Conservation (phyloP, 92 coral and sea anemone genomes). For the Metridium senile region DNA sequence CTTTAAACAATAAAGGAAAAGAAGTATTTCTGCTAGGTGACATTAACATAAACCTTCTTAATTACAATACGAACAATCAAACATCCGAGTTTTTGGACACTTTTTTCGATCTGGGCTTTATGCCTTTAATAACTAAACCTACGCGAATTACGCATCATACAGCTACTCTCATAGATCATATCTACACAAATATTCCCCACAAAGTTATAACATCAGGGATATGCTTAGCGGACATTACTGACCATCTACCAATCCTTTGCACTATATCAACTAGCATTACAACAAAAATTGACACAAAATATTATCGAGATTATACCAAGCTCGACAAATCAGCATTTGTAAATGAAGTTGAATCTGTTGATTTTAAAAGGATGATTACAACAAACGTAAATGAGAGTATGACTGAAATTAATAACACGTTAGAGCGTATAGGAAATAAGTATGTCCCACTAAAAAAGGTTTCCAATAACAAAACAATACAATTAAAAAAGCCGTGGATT, state of each 20-base stretch:
- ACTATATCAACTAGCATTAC: constrained; percentile 47
- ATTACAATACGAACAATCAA: constrained; percentile 40
- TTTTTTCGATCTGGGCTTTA: constrained; percentile 38
- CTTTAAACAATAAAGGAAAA: constrained; percentile 30
- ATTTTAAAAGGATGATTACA: constrained; percentile 31
- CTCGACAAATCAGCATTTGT: constrained; percentile 44
- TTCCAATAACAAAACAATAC: constrained; percentile 30
- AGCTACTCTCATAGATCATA: constrained; percentile 54
- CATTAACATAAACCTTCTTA: constrained; percentile 37
- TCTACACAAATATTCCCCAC: constrained; percentile 54
- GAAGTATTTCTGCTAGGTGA: constrained; percentile 44
- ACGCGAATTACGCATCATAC: constrained; percentile 46
- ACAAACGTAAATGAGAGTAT: constrained; percentile 40
- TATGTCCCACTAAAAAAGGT: constrained; percentile 43
- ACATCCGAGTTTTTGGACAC: constrained; percentile 58
- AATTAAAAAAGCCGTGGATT: constrained; percentile 43
- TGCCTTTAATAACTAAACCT: constrained; percentile 48
- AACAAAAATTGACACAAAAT: constrained; percentile 27
- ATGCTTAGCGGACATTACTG: constrained; percentile 61
- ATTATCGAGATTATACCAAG: constrained; percentile 56
- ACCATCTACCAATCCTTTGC: constrained; percentile 57
- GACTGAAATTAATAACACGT: constrained; percentile 22
- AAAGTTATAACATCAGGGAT: constrained; percentile 58
- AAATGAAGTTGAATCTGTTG: constrained; percentile 42
- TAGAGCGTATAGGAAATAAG: constrained; percentile 34